Percentiles rank a stretch among this genome's conserved stretches.
These are phyloP conservation scores for Thysanoteuthis rhombus DNA, from an alignment of 2,888 invertebrate genomes.

Conservation along the genomic window DNA sequence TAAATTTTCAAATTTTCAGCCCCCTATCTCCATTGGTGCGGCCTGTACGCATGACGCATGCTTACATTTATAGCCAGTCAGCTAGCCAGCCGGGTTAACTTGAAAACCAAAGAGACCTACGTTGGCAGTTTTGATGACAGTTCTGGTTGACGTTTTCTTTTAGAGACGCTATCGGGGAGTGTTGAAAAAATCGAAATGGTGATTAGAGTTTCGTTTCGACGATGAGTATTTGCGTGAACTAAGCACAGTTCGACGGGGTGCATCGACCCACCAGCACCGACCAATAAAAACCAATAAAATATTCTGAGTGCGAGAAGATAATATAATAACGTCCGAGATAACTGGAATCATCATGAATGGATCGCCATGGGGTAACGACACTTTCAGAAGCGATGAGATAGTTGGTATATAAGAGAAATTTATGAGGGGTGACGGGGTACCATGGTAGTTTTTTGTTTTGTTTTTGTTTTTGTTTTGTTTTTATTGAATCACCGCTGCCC, in stretches of 20 bases:
- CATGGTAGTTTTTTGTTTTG: too few relatives aligned
- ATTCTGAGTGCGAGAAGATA: background rate
- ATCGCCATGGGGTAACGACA: background rate
- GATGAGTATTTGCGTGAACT: background rate
- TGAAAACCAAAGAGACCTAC: too few relatives aligned
- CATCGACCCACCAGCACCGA: background rate
- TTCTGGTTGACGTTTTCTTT: too few relatives aligned
- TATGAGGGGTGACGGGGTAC: background rate
- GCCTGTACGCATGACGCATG: too few relatives aligned
- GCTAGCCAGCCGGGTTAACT: too few relatives aligned
- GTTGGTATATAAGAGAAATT: background rate
- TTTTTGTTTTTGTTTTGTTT: too few relatives aligned
- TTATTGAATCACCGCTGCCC: too few relatives aligned
- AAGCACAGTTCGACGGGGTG: background rate
- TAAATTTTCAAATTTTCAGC: too few relatives aligned
- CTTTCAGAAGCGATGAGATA: background rate
- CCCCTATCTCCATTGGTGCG: too few relatives aligned
- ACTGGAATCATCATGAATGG: background rate
- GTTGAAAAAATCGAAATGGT: background rate
- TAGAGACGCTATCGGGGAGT: background rate
- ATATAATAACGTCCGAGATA: background rate
- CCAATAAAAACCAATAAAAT: background rate
- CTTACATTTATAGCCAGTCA: too few relatives aligned
- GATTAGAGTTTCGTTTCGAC: background rate
- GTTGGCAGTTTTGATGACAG: too few relatives aligned